Percentiles rank a stretch among this genome's conserved stretches.
These are phyloP conservation scores for Dichetophora obliterata DNA, from an alignment of 2,888 invertebrate genomes.

Conservation along the genomic window DNA sequence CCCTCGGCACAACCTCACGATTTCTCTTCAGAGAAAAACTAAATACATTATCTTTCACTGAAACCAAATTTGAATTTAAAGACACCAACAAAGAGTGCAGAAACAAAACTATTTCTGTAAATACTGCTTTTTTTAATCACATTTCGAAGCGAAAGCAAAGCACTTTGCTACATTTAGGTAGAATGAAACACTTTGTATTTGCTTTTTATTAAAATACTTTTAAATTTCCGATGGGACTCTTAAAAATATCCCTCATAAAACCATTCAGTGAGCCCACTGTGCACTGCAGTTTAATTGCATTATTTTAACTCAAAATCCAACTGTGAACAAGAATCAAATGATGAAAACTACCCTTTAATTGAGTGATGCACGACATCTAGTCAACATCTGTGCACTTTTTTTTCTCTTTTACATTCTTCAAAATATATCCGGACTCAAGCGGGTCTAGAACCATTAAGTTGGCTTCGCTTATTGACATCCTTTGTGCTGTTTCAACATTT, in stretches of 20 bases:
- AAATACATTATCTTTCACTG: too few species aligned
- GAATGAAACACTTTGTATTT: too few species aligned
- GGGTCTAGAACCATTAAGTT: background rate
- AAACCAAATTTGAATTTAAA: too few species aligned
- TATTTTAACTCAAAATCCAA: slow-evolving; percentile 53
- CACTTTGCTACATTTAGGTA: too few species aligned
- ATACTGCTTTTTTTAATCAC: too few species aligned
- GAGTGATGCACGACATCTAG: slow-evolving; percentile 50
- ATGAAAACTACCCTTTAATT: slow-evolving; percentile 69
- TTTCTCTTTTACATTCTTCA: background rate
- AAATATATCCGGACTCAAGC: background rate
- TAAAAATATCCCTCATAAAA: background rate
- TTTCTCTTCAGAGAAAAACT: too few species aligned
- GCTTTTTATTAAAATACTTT: too few species aligned
- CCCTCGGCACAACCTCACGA: too few species aligned
- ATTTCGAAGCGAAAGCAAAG: too few species aligned
- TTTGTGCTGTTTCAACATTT: slow-evolving; percentile 35
- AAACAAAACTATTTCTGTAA: too few species aligned
- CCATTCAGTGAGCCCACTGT: slow-evolving; percentile 46
- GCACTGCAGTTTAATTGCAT: slow-evolving; percentile 49
- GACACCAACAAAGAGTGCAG: too few species aligned
- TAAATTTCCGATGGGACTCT: too few species aligned
- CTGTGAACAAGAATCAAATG: slow-evolving; percentile 60
- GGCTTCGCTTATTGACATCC: background rate
- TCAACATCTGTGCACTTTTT: slow-evolving; percentile 64